Base-by-base conservation (phyloP, 2,888 invertebrate genomes). In the Epinotia bilunana region DNA sequence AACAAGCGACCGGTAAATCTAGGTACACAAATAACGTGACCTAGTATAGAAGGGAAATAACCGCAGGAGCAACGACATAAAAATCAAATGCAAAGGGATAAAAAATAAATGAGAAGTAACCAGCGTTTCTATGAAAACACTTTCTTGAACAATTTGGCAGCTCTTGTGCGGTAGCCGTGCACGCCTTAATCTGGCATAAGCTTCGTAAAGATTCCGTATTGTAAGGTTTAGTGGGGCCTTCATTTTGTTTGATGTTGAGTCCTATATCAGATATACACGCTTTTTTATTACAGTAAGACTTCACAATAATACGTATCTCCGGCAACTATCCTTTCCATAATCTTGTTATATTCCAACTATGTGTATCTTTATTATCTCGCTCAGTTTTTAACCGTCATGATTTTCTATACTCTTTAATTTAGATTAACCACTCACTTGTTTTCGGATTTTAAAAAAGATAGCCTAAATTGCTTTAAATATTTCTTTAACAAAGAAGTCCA, bases 211-310 rank as follows among this genome's bases (percentile, higher is more conserved):
- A 74, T 74, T 58, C 60, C 53, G 64, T 74, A 74, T 74, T 74
- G 74, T 74, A 74, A 60, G 74, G 74, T 74, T 74, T 74, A 74
- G 60, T 60, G 63, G 43, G 64, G 64, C 39, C 70, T 74, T 60
- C 74, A 70, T 74, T 70, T 71, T 74, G 74, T 74, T 74, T 74
- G 74, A 74, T 74, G 70, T 70, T 16, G 74, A 64, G 53, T 71
- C 74, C 64, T 71, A 71, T 70, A 65, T 74, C 53, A 61, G 53
- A 60, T 63, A 63, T 60, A 73, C 65, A 60, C 60, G 74, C 71
- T 74, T 74, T 70, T 74, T 74, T 70, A 63, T 60, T 64, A 57
- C 74, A 70, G 70, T 61, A 64, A 70, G 74, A 74, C 64, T 64
- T 74, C 70, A 68, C 53, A 39, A 71, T 57, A 65, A 63, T 53